A percentile compares a stretch with the other conserved stretches of the same genome.
Evolutionary conservation across 2,888 invertebrate genomes (phyloP).

Genomic region (Eubasilissa splendida): DNA sequence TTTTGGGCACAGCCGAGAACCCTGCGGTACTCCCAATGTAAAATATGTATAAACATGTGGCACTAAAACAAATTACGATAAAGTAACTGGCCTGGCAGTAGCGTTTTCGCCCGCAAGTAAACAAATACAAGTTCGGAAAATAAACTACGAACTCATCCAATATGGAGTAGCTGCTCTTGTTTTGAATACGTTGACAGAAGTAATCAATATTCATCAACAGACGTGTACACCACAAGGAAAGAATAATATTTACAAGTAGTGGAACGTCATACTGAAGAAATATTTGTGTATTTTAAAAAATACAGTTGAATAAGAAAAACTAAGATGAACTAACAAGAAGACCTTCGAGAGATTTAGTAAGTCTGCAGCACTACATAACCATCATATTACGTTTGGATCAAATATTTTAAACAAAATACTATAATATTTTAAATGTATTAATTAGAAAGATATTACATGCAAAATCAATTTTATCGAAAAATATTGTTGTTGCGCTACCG

Average conservation of each 20-base stretch:
- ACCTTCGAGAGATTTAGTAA: too few species aligned
- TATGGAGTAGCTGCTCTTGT: neutral
- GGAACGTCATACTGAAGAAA: neutral
- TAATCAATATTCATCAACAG: slow-evolving; percentile 5
- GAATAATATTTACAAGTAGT: neutral
- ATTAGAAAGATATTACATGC: too few species aligned
- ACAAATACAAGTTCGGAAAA: slow-evolving; percentile 1
- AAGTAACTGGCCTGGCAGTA: slow-evolving; percentile 4
- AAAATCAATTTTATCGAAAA: too few species aligned
- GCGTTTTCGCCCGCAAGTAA: slow-evolving; percentile 6
- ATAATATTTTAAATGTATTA: too few species aligned
- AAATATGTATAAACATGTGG: neutral
- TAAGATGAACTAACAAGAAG: too few species aligned
- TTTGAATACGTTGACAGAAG: slow-evolving; percentile 4
- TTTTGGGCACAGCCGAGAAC: neutral
- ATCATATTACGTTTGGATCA: too few species aligned
- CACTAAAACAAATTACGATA: neutral
- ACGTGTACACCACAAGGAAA: neutral
- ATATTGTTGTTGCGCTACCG: too few species aligned
- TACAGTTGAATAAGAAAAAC: too few species aligned
- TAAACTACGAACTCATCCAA: neutral
- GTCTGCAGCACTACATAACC: too few species aligned
- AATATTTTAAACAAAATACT: too few species aligned
- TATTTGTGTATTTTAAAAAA: too few species aligned
- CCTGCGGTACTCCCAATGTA: neutral